Conservation (phyloP, 2,797 vertebrate species). For the Avahi laniger region DNA sequence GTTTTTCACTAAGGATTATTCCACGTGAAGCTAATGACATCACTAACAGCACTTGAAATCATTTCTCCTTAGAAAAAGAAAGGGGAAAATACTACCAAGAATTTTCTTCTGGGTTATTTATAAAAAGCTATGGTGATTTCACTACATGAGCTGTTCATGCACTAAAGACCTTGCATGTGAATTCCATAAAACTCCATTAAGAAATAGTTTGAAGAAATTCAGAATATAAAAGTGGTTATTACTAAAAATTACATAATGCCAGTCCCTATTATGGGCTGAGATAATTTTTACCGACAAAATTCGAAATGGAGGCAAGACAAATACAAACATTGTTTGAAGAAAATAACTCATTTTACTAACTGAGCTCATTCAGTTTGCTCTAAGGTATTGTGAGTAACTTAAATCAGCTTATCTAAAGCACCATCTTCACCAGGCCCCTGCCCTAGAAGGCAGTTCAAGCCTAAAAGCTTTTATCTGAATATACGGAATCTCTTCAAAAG, state of each 20-base stretch:
- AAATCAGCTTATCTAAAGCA: background rate
- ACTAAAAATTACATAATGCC: background rate
- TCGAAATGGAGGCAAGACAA: background rate
- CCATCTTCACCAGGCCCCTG: background rate
- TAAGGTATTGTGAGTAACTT: background rate
- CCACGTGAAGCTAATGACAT: background rate
- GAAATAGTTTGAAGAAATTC: background rate
- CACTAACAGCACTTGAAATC: background rate
- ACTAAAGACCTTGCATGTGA: background rate
- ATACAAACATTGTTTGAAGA: background rate
- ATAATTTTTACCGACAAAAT: background rate
- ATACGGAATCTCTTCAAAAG: constrained; percentile 36
- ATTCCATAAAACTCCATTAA: background rate
- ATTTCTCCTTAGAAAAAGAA: background rate
- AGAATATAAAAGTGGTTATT: background rate
- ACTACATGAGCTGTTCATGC: background rate
- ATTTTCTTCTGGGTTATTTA: background rate
- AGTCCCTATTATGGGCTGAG: background rate
- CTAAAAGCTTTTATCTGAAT: constrained; percentile 36
- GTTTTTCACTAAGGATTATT: constrained; percentile 9
- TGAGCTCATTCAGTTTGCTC: background rate
- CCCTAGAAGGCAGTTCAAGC: background rate
- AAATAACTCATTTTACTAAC: background rate
- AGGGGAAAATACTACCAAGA: background rate
- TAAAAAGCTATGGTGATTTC: background rate